These are phyloP conservation scores for Pomacea canaliculata DNA, from an alignment of 2,888 invertebrate species.

Conservation along the genomic window DNA sequence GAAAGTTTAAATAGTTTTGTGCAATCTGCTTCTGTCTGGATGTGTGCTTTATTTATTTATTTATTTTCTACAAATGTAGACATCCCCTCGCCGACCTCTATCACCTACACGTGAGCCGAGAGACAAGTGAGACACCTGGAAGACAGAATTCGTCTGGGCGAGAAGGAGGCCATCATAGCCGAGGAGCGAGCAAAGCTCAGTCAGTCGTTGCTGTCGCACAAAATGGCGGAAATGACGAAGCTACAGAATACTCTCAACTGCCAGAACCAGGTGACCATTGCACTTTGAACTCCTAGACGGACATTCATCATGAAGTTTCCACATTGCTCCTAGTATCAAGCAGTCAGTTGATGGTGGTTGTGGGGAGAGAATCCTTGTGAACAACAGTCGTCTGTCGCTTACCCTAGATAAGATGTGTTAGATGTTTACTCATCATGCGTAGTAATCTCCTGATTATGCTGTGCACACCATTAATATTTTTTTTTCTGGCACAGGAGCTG, in stretches of 20 bases:
- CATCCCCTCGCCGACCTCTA: conserved; percentile 1
- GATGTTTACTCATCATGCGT: too few relatives aligned
- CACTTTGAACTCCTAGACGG: background rate
- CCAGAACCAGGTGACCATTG: conserved; percentile 57
- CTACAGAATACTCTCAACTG: conserved; percentile 59
- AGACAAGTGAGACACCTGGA: conserved; percentile 44
- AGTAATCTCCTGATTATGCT: background rate
- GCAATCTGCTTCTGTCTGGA: too few relatives aligned
- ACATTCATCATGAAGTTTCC: too few relatives aligned
- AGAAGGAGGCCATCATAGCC: conserved; percentile 44
- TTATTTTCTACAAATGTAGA: background rate
- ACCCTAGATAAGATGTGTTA: too few relatives aligned
- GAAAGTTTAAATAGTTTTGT: too few relatives aligned
- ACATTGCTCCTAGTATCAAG: too few relatives aligned
- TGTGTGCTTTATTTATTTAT: too few relatives aligned
- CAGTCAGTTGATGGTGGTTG: background rate
- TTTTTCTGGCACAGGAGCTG: conserved; percentile 52
- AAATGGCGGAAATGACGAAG: conserved; percentile 61
- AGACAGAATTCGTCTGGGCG: conserved; percentile 45
- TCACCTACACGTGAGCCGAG: conserved; percentile 47
- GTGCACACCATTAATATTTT: conserved; percentile 3
- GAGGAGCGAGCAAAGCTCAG: conserved; percentile 37
- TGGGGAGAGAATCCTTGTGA: background rate
- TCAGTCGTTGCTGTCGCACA: conserved; percentile 40
- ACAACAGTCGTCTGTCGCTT: background rate